Base-by-base conservation (phyloP, 2,888 invertebrate genomes). In the Bibio marci region DNA sequence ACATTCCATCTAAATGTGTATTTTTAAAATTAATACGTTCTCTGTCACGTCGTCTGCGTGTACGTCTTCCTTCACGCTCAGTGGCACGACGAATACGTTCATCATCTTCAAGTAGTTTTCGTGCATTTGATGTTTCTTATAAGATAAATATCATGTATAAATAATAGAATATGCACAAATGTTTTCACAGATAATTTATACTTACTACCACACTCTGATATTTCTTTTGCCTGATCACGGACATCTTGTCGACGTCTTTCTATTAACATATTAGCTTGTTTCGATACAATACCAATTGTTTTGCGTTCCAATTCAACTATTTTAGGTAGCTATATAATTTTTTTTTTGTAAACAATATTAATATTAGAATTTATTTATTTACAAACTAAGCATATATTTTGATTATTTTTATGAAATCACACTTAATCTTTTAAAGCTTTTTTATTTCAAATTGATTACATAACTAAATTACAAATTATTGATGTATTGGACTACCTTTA, bases 221-320 rank as follows among this genome's bases (percentile, higher is more conserved):
- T 81, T 63, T 94, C 94, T 53, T 90, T 86, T 39, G 90, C 86
- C 63, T 95, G 92, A 65, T 97, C 97, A 42, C 83, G 67, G 2
- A 94, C 80, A 63, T 95, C 94, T 46, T 90, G 87, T 33, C 94
- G 71, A 27, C 95, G 69, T 30, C 95, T 67, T 56, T 81, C 80
- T 50, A 79, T 70, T 39, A 94, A 63, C 59, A 81, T 80, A 43
- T 72, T 73, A 28, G 83, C 73, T 50, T 81, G 73, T 41, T 77
- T 72, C 2, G 74, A 70, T 54, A 80, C 74, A 46, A 87, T 57
- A 44, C 73, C 70, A 52, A 83, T 56, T 53, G 86, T 76, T 15
- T 81, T 73, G 45, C 79, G 74, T 60, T 94, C 94, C 53, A 95
- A 59, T 43, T 73, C 74, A 45, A 75, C 71, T 51, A 94, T 75